Evolutionary conservation across 2,888 invertebrate species (phyloP).

Genomic region (Synanthedon andrenaeformis): DNA sequence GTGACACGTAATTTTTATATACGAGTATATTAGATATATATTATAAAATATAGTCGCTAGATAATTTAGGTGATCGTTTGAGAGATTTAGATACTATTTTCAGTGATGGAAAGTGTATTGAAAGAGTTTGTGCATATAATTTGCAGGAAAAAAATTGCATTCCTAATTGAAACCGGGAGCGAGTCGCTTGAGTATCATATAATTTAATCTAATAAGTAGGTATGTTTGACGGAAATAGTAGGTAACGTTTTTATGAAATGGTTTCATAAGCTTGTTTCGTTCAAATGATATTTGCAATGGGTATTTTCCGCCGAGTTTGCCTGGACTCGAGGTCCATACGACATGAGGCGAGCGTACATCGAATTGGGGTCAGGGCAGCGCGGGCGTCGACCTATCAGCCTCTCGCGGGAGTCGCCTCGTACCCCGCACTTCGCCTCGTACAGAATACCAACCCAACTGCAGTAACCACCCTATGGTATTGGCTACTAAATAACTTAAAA

Average conservation of each 20-base stretch:
- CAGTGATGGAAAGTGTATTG: too few species aligned
- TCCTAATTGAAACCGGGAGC: too few species aligned
- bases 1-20: too few species aligned
- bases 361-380: slow-evolving; percentile 68
- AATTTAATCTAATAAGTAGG: too few species aligned
- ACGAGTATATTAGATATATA: too few species aligned
- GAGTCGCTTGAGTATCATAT: too few species aligned
- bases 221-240: neutral
- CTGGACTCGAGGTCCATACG: slow-evolving; percentile 63
- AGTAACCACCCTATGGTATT: neutral
- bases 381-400: slow-evolving; percentile 63
- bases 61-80: too few species aligned
- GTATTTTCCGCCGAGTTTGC: slow-evolving; percentile 62
- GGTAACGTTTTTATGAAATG: neutral
- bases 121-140: too few species aligned
- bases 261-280: slow-evolving; percentile 11
- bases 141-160: too few species aligned
- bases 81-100: too few species aligned
- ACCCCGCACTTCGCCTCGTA: slow-evolving; percentile 15
- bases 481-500: neutral
- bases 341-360: slow-evolving; percentile 65
- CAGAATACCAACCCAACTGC: slow-evolving; percentile 15
- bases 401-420: slow-evolving; percentile 14
- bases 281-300: slow-evolving; percentile 36
- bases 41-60: too few species aligned